A percentile compares a stretch with the other conserved stretches of the same genome.
Conservation (phyloP, 30 jellyfish, hydroid and myxozoan species). For the Pelagia noctiluca region DNA sequence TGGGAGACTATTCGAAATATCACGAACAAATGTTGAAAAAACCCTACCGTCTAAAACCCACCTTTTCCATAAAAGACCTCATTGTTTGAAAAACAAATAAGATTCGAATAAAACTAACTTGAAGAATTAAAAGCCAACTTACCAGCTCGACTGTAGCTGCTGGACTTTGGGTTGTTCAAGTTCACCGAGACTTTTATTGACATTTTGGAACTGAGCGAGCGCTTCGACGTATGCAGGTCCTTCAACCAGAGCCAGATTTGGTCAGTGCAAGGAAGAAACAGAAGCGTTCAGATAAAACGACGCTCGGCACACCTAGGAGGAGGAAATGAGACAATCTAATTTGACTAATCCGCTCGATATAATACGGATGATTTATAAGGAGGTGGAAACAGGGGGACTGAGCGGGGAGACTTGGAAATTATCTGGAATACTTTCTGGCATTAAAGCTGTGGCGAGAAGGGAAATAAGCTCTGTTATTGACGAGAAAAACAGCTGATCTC, state of each 20-base stretch:
- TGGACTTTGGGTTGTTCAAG: neutral
- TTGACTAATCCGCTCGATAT: constrained; percentile 27
- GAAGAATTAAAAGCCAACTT: neutral
- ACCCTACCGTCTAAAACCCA: neutral
- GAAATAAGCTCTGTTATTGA: no score
- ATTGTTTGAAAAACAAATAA: constrained; percentile 9
- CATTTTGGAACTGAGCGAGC: neutral
- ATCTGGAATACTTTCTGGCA: no score
- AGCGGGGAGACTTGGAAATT: constrained; percentile 3
- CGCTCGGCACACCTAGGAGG: constrained; percentile 24
- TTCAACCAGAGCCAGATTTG: neutral
- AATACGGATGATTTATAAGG: no score
- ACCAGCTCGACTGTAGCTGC: constrained; percentile 30
- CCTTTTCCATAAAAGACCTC: neutral
- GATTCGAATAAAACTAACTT: neutral
- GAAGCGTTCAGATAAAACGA: neutral
- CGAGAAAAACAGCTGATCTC: no score
- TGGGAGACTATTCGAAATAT: neutral
- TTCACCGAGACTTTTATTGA: constrained; percentile 56
- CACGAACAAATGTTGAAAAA: neutral
- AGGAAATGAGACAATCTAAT: constrained; percentile 21
- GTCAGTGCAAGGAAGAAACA: neutral
- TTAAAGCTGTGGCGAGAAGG: no score
- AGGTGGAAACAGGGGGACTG: neutral
- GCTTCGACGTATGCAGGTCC: neutral